These are phyloP conservation scores for Propithecus perrieri DNA, from an alignment of 2,797 vertebrate genomes.

Conservation along the genomic window DNA sequence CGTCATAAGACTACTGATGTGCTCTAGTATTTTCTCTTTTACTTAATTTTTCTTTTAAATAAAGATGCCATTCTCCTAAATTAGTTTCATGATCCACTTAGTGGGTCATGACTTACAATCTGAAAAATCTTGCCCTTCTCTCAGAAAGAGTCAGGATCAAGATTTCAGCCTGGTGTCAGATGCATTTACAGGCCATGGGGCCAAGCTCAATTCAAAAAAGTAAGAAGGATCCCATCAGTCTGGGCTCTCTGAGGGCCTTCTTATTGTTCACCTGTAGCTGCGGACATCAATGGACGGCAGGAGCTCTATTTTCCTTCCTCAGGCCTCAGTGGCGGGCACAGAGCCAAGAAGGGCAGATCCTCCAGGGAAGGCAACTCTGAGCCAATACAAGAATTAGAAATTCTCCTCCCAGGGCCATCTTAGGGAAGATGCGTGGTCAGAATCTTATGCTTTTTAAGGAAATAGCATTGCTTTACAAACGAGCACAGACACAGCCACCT, in stretches of 20 bases:
- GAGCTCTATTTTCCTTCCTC: background rate
- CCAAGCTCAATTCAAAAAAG: background rate
- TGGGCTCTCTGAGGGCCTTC: background rate
- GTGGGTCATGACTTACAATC: background rate
- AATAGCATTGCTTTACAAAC: background rate
- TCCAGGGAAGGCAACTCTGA: background rate
- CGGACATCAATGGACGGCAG: background rate
- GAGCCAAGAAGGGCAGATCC: no score
- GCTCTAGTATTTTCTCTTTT: background rate
- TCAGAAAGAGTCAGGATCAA: background rate
- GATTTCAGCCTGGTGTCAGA: background rate
- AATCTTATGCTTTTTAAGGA: background rate
- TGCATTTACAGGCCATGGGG: accelerated
- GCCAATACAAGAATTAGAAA: background rate
- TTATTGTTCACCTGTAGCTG: background rate
- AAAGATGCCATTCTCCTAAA: background rate
- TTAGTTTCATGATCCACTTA: background rate
- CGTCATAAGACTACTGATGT: no score
- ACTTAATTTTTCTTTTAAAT: background rate
- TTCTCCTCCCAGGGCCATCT: background rate
- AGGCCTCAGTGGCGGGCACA: accelerated
- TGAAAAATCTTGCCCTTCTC: background rate
- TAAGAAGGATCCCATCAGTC: accelerated
- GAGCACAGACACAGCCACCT: background rate
- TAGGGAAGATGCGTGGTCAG: background rate